Conservation (phyloP, 2,888 invertebrate species). For the Autographa pulchrina region DNA sequence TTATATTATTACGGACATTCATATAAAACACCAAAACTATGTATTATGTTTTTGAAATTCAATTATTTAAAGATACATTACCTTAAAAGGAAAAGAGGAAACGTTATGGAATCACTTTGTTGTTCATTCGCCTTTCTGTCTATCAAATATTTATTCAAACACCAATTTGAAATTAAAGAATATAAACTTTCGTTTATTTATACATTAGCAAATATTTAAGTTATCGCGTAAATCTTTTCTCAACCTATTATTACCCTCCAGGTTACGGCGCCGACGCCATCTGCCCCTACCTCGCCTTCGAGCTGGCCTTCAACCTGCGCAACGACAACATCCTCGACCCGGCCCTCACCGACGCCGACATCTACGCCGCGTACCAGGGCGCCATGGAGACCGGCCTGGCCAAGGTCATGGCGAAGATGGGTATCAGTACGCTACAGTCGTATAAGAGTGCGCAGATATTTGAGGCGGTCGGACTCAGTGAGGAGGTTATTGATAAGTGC, state of each 20-base stretch:
- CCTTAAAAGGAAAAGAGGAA: no score
- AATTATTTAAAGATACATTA: no score
- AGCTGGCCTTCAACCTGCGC: conserved; percentile 96
- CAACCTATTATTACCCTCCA: conserved; percentile 55
- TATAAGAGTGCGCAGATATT: conserved; percentile 99
- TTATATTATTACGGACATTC: no score
- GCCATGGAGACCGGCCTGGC: conserved; percentile 95
- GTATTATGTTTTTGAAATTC: no score
- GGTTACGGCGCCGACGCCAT: conserved; percentile 99
- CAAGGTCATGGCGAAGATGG: conserved; percentile 99
- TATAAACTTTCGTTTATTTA: no score
- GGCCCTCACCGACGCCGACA: conserved; percentile 93
- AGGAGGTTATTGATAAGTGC: conserved; percentile 98
- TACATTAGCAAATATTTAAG: no score
- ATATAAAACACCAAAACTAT: no score
- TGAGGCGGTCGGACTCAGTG: conserved; percentile 98
- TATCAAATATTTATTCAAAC: no score
- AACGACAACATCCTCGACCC: conserved; percentile 95
- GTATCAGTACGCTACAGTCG: conserved; percentile 99
- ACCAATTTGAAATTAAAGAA: no score
- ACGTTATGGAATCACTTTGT: no score
- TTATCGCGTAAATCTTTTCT: no score
- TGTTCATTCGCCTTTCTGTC: no score
- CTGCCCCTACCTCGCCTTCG: conserved; percentile 98
- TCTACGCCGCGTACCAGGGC: conserved; percentile 96